Base-by-base conservation (phyloP, 37 sponge, comb jelly and placozoan species). In the Lycopodina hypogea region DNA sequence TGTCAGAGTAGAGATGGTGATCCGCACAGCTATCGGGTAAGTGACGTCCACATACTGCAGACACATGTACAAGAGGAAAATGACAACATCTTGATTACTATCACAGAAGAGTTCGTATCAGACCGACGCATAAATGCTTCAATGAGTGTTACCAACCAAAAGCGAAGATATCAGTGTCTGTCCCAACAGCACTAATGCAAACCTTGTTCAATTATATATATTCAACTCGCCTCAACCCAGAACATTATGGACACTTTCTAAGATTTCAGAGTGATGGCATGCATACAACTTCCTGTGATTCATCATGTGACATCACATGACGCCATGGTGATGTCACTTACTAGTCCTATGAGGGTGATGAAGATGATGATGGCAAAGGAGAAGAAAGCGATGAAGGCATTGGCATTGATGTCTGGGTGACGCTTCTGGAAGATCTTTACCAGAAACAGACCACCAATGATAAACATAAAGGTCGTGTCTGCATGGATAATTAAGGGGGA, bases 381-480 rank as follows among this genome's bases (percentile, higher is more conserved):
- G 67, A 98, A 84, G 86, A 93, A 95, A n/a, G 94, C 88, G 15
- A 81, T 76, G 69, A 89, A 85, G 6, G 99, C 96, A 72, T 88
- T 88, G 56, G 92, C 78, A 57, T 83, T 78, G 38, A 95, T 75
- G 63, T 95, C 99, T 21, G 99, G 96, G 69, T 98, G 99, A 26
- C 99, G 56, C 57, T 82, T 85, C 86, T 95, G 94, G 60, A 93
- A 89, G 24, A 95, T 72, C 80, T 89, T 86, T 17, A 93, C 73
- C 29, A 89, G 89, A 18, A 84, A 52, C 72, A 98, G 83, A 0
- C 89, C 90, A 7, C 86, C 92, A 81, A 98, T 96, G 70, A 93
- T 85, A 76, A 86, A 96, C 97, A 96, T 96, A 81, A 96, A 96
- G 68, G 97, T 80, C 29, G 89, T 90, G 71, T 96, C 96, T 91